Conservation (phyloP, 2,797 vertebrate species). For the Syngnathus acus region DNA sequence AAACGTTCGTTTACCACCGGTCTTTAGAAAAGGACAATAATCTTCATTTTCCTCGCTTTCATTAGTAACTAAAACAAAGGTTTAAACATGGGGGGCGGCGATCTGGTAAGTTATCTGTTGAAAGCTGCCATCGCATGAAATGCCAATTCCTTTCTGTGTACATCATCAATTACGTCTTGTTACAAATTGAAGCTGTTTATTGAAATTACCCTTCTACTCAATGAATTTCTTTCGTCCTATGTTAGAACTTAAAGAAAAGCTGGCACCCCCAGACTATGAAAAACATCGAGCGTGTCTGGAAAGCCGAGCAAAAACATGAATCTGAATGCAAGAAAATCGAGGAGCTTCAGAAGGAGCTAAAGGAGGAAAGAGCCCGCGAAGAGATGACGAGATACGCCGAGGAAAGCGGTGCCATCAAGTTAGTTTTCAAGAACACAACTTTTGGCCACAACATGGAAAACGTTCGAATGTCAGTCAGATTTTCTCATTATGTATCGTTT, state of each 20-base stretch:
- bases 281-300: conserved; percentile 98
- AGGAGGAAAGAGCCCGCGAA: conserved; percentile 85
- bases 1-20: background rate
- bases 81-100: conserved; percentile 68
- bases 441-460: background rate
- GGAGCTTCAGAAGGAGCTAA: conserved; percentile 91
- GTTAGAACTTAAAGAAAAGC: conserved; percentile 94
- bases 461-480: background rate
- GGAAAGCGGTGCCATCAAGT: conserved; percentile 85
- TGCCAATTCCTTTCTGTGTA: background rate
- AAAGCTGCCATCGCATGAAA: background rate
- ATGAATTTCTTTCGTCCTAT: conserved; percentile 8
- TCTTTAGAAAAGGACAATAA: background rate
- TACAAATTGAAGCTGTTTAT: background rate
- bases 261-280: conserved; percentile 98
- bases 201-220: background rate
- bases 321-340: conserved; percentile 91
- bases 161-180: background rate
- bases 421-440: conserved; percentile 10
- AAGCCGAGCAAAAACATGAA: conserved; percentile 92
- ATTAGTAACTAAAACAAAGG: background rate
- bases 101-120: conserved; percentile 52
- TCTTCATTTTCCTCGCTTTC: conserved; percentile 17
- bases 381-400: conserved; percentile 89
- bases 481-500: background rate